phyloP scores from a whole-genome alignment of 2,113 vertebrate species.

The Maccullochella peelii region DNA sequence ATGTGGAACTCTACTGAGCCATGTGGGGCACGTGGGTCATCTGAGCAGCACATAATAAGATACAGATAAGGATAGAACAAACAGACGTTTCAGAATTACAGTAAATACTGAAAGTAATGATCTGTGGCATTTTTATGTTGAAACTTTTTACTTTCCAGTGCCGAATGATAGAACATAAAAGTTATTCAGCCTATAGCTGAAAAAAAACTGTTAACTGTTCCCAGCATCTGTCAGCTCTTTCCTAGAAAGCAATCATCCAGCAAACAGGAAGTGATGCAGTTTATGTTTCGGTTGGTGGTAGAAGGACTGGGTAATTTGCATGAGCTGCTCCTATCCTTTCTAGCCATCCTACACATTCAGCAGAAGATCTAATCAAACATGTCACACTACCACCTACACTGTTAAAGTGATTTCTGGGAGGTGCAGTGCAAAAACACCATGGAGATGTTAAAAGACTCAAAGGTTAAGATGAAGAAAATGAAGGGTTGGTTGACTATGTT shows the following conservation, averaged over 20 bases:
- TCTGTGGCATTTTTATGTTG: slow-evolving; percentile 19
- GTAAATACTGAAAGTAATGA: slow-evolving; percentile 34
- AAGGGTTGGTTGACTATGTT: background rate
- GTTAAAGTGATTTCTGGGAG: background rate
- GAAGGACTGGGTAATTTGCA: slow-evolving; percentile 10
- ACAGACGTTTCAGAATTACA: slow-evolving; percentile 6
- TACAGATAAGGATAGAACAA: slow-evolving; percentile 31
- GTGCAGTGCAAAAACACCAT: background rate
- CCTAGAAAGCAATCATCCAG: slow-evolving; percentile 26
- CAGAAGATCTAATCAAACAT: background rate
- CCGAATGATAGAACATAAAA: background rate
- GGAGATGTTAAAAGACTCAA: background rate
- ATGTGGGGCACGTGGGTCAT: slow-evolving; percentile 7
- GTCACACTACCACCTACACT: background rate
- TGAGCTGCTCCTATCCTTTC: background rate
- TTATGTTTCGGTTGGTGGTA: slow-evolving; percentile 23
- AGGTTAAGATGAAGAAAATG: background rate
- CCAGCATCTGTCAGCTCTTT: slow-evolving; percentile 38
- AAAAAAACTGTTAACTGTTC: slow-evolving; percentile 15
- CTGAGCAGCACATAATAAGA: slow-evolving; percentile 17
- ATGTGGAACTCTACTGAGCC: background rate
- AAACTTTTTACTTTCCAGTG: background rate
- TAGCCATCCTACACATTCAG: background rate
- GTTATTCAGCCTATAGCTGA: background rate
- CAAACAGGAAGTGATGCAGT: slow-evolving; percentile 11